Base-by-base conservation (phyloP, 2,888 invertebrate species). In the Xiphydria camelus region DNA sequence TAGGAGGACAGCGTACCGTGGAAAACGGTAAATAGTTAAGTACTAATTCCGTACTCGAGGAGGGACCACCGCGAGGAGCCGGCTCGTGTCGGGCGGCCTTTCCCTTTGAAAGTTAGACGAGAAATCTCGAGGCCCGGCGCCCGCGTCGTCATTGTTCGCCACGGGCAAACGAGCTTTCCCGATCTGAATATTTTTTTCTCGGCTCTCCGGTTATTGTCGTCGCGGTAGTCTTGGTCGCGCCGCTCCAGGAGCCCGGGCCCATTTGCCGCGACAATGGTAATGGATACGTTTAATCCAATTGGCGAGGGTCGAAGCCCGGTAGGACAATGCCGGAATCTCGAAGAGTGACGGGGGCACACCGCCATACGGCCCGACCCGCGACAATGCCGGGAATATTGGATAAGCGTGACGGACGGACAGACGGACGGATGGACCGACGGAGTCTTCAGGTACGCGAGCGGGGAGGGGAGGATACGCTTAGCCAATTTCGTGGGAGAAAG, bases 211-310 rank as follows among this genome's bases (percentile, higher is more conserved):
- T n/a, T n/a, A n/a, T n/a, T n/a, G n/a, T n/a, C n/a, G n/a, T n/a
- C n/a, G n/a, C n/a, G n/a, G n/a, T n/a, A n/a, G n/a, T n/a, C n/a
- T n/a, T n/a, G n/a, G n/a, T n/a, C n/a, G n/a, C n/a, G n/a, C n/a
- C n/a, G n/a, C n/a, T n/a, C n/a, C n/a, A 6, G 17, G 15, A 33
- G n/a, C 22, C 18, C 17, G 7, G 26, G 34, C 40, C 45, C 45
- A 45, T 51, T 53, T 41, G 51, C 48, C 41, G 42, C 41, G 49
- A 69, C 70, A 67, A 72, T 67, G 54, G 73, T 75, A 75, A 74
- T 73, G 59, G 71, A 75, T 74, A 73, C 64, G 53, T 73, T 70
- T 74, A 74, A 75, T 75, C 72, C 73, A 75, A 75, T 75, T 74
- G 70, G 60, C 60, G 47, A 35, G 40, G 38, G 31, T 29, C 39